Evolutionary conservation across 2,888 invertebrate species (phyloP).

Genomic region (Didymodactylos carnosus): DNA sequence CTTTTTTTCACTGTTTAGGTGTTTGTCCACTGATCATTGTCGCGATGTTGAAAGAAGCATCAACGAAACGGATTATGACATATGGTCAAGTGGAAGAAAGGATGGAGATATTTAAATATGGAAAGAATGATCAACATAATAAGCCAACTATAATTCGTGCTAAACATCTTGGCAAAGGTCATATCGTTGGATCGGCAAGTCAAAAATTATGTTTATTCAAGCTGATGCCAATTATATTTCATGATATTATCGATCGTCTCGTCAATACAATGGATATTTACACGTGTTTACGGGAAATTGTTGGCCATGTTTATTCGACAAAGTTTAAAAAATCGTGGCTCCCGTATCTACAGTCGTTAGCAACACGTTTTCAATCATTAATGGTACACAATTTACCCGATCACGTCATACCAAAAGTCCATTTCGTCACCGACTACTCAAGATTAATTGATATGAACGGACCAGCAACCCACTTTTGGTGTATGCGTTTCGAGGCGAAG

Average conservation of each 20-base stretch:
- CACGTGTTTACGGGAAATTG: background rate
- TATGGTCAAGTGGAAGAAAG: background rate
- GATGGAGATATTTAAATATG: background rate
- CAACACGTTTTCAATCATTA: background rate
- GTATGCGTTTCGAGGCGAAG: background rate
- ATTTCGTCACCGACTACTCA: background rate
- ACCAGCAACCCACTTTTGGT: background rate
- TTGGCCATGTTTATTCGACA: background rate
- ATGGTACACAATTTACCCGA: background rate
- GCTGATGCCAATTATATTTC: background rate
- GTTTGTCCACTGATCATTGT: background rate
- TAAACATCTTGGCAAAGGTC: background rate
- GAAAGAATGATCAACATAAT: background rate
- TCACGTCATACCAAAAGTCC: background rate
- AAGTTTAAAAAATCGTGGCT: background rate
- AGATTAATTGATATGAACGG: background rate
- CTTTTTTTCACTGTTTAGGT: too few relatives aligned
- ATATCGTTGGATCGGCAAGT: background rate
- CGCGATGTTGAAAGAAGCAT: background rate
- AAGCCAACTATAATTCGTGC: background rate
- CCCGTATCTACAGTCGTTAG: background rate
- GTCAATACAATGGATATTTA: background rate
- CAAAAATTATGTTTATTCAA: background rate
- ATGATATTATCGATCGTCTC: background rate
- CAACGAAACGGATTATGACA: background rate